These are phyloP conservation scores for Psix sp. DNA, from an alignment of 1,140 invertebrate species.

Conservation along the genomic window DNA sequence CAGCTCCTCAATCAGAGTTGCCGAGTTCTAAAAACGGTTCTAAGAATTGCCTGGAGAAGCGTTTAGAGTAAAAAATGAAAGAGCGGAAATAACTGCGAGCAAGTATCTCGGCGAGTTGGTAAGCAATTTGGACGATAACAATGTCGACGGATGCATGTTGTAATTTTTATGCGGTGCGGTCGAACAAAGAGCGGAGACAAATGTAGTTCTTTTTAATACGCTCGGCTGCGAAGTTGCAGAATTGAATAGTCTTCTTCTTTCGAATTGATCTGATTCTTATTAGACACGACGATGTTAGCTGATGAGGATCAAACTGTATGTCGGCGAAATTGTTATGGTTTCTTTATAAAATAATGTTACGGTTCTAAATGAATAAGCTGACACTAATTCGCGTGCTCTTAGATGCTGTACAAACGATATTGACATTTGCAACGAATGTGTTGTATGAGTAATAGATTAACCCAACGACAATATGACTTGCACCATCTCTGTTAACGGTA, in stretches of 20 bases:
- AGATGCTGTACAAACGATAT: constrained; percentile 11
- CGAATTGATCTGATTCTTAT: too few relatives aligned
- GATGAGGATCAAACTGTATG: too few relatives aligned
- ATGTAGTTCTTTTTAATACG: constrained; percentile 27
- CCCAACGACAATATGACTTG: constrained; percentile 19
- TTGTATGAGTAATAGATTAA: constrained; percentile 33
- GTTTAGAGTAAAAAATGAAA: constrained; percentile 15
- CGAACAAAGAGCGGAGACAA: constrained; percentile 33
- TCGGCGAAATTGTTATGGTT: too few relatives aligned
- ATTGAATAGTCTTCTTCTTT: too few relatives aligned
- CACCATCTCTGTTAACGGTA: constrained; percentile 12
- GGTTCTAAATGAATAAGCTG: constrained; percentile 11
- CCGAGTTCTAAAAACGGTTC: constrained; percentile 1
- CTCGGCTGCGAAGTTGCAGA: too few relatives aligned
- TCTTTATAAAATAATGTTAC: too few relatives aligned
- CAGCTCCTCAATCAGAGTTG: too few relatives aligned
- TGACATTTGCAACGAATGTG: constrained; percentile 28
- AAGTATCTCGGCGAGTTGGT: constrained; percentile 23
- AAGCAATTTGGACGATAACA: constrained; percentile 37
- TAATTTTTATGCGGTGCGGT: constrained; percentile 50
- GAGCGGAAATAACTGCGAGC: constrained; percentile 22
- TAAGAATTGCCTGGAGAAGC: constrained; percentile 10
- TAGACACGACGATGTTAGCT: too few relatives aligned
- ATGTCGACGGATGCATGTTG: constrained; percentile 42
- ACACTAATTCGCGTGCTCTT: constrained; percentile 1